Percentiles rank a stretch among this genome's conserved stretches.
phyloP scores from a whole-genome alignment of 2,888 invertebrate species.

The Eupeodes luniger region DNA sequence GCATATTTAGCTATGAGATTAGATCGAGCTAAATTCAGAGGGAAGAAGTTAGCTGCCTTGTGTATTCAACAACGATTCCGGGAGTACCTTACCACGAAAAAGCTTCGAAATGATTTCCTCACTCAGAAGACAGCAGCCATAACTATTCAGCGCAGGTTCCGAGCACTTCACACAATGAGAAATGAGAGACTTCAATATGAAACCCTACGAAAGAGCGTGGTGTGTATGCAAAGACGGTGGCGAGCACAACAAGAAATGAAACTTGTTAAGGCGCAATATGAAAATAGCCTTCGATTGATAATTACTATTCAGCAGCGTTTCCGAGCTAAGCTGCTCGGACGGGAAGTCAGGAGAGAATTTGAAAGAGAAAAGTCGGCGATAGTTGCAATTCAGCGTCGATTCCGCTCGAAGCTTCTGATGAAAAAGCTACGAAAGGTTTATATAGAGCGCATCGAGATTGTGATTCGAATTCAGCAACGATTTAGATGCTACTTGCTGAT shows the following conservation, averaged over 20 bases:
- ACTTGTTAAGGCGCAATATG: slow-evolving; percentile 70
- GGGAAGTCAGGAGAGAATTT: slow-evolving; percentile 77
- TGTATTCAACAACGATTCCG: slow-evolving; percentile 83
- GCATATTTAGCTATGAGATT: slow-evolving; percentile 80
- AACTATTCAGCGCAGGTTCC: slow-evolving; percentile 78
- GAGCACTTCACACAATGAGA: slow-evolving; percentile 78
- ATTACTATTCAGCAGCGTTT: slow-evolving; percentile 81
- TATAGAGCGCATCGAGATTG: slow-evolving; percentile 77
- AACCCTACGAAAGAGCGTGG: slow-evolving; percentile 74
- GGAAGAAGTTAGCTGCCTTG: slow-evolving; percentile 79
- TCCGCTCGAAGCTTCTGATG: slow-evolving; percentile 79
- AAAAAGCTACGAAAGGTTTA: slow-evolving; percentile 77
- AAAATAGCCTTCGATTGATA: slow-evolving; percentile 77
- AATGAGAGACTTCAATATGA: slow-evolving; percentile 77
- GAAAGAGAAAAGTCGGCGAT: slow-evolving; percentile 77
- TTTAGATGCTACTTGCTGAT: slow-evolving; percentile 81
- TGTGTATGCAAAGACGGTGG: slow-evolving; percentile 84
- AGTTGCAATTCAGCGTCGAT: slow-evolving; percentile 78
- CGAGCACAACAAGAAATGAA: slow-evolving; percentile 80
- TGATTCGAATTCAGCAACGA: slow-evolving; percentile 80
- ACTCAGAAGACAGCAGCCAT: slow-evolving; percentile 60
- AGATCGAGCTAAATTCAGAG: slow-evolving; percentile 80
- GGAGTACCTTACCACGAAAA: slow-evolving; percentile 77
- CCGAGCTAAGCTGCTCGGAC: slow-evolving; percentile 77
- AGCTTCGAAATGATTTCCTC: slow-evolving; percentile 64